A percentile compares a stretch with the other conserved stretches of the same genome.
phyloP scores from a whole-genome alignment of 2,113 vertebrate genomes.

The Zootoca vivipara region DNA sequence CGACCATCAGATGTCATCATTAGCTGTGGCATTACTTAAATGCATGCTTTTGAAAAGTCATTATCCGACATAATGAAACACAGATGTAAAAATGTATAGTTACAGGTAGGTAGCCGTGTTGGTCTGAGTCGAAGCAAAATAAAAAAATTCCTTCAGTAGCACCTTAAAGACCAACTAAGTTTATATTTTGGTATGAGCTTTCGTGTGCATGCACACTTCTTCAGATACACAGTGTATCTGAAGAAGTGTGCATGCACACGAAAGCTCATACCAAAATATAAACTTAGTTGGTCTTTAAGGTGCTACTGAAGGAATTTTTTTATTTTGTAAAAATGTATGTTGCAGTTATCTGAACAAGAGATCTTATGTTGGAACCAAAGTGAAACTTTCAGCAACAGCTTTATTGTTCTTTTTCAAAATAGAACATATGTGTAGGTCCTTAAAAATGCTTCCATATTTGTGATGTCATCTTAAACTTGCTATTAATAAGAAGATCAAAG shows the following conservation, averaged over 20 bases:
- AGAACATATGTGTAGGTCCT: conserved; percentile 52
- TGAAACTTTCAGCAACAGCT: conserved; percentile 60
- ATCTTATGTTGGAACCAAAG: conserved; percentile 53
- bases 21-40: conserved; percentile 41
- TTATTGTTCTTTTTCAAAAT: conserved; percentile 53
- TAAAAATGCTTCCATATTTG: conserved; percentile 42
- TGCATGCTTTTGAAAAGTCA: conserved; percentile 46
- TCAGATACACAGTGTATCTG: too few species aligned
- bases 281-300: too few species aligned
- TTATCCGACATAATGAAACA: conserved; percentile 50
- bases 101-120: too few species aligned
- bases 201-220: too few species aligned
- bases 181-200: too few species aligned
- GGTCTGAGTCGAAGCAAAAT: too few species aligned
- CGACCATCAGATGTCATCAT: background rate
- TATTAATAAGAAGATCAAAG: conserved; percentile 52
- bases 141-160: too few species aligned
- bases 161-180: too few species aligned
- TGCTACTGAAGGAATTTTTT: too few species aligned
- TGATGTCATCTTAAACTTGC: conserved; percentile 25
- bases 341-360: conserved; percentile 44
- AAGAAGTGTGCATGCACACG: too few species aligned
- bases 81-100: conserved; percentile 59
- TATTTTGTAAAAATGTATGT: conserved; percentile 57
- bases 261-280: too few species aligned